A percentile compares a stretch with the other conserved stretches of the same genome.
Conservation (phyloP, 2,797 vertebrate genomes). For the Amniataba percoides region DNA sequence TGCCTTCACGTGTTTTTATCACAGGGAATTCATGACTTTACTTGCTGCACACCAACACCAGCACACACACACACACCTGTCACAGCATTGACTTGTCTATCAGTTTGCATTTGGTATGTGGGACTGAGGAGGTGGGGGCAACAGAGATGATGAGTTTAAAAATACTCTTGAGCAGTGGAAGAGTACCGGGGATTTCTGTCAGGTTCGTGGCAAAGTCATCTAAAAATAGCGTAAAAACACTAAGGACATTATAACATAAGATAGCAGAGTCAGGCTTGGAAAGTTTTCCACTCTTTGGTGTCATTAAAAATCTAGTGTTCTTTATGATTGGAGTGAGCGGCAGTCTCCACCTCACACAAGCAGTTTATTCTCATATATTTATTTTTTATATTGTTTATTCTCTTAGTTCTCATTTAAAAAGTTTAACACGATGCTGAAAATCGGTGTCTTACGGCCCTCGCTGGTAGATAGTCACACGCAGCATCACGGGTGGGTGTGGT, state of each 20-base stretch:
- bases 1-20: conserved; percentile 27
- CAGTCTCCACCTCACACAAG: background rate
- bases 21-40: conserved; percentile 26
- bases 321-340: background rate
- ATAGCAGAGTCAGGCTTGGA: conserved; percentile 17
- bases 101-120: conserved; percentile 68
- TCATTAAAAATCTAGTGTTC: background rate
- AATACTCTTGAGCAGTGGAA: conserved; percentile 72
- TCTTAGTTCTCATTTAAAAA: too few species aligned
- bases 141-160: conserved; percentile 77
- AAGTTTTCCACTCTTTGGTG: conserved; percentile 5
- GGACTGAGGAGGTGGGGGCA: conserved; percentile 61
- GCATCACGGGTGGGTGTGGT: background rate
- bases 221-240: conserved; percentile 78
- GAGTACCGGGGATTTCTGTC: conserved; percentile 67
- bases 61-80: conserved; percentile 34
- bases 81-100: conserved; percentile 51
- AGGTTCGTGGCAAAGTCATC: conserved; percentile 77
- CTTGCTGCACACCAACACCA: conserved; percentile 1
- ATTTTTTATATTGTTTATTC: too few species aligned
- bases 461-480: background rate
- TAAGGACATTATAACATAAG: conserved; percentile 62
- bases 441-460: background rate
- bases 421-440: background rate
- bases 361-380: too few species aligned